phyloP scores from a whole-genome alignment of 1,140 invertebrate species.

The Drosophila navojoa region DNA sequence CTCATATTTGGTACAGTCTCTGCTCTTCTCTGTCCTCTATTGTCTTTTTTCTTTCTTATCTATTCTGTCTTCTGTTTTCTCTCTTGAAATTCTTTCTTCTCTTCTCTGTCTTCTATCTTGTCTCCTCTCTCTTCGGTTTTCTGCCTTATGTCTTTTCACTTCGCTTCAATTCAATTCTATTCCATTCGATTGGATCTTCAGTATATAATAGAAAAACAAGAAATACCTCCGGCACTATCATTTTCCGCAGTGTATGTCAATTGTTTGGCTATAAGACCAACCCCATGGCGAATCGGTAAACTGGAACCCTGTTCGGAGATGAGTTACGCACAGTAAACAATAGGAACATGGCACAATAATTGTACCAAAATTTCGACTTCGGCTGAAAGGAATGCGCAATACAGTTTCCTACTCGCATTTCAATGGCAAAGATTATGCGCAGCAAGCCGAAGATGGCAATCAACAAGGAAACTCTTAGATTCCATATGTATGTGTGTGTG shows the following conservation, averaged over 20 bases:
- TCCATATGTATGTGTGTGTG: constrained; percentile 9
- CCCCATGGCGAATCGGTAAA: constrained; percentile 41
- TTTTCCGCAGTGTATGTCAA: constrained; percentile 34
- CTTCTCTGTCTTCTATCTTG: too few species aligned
- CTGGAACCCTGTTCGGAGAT: constrained; percentile 42
- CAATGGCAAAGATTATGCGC: constrained; percentile 58
- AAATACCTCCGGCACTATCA: neutral
- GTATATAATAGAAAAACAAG: too few species aligned
- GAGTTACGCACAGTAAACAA: constrained; percentile 37
- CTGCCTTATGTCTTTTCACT: too few species aligned
- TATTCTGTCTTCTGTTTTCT: too few species aligned
- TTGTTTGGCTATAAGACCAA: constrained; percentile 50
- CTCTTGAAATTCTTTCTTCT: too few species aligned
- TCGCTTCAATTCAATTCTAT: too few species aligned
- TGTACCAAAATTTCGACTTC: constrained; percentile 66
- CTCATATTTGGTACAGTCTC: constrained; percentile 63
- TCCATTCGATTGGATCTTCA: too few species aligned
- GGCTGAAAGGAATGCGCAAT: constrained; percentile 56
- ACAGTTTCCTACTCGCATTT: constrained; percentile 17
- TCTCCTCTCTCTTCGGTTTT: too few species aligned
- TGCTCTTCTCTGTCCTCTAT: neutral
- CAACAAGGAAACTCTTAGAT: constrained; percentile 27
- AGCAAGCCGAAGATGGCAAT: constrained; percentile 46
- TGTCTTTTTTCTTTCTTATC: too few species aligned
- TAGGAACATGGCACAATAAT: constrained; percentile 65